A percentile compares a stretch with the other conserved stretches of the same genome.
Evolutionary conservation across 2,888 invertebrate genomes (phyloP).

Genomic region (Gortyna flavago): DNA sequence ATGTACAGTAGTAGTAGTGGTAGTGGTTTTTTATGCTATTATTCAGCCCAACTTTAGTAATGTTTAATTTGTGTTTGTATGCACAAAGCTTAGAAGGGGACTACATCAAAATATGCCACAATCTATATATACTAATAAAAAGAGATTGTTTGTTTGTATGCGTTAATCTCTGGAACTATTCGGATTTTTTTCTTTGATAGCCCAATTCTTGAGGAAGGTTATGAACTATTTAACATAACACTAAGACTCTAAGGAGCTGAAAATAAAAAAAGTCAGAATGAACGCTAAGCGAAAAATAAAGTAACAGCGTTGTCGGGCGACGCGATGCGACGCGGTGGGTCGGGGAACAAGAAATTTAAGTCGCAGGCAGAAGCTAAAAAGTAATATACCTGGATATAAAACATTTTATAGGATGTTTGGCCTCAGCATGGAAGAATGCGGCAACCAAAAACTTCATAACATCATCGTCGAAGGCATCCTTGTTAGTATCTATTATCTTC

Average conservation of each 20-base stretch:
- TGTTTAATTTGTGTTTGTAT: no score
- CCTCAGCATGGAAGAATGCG: constrained; percentile 78
- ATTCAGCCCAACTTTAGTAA: background rate
- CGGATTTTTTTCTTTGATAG: background rate
- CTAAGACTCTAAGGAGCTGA: background rate
- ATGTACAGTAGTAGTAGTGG: no score
- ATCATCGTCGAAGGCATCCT: constrained; percentile 51
- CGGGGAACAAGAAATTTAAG: background rate
- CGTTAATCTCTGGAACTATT: background rate
- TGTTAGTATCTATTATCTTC: constrained; percentile 66
- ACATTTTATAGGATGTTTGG: constrained; percentile 85
- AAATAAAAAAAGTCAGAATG: background rate
- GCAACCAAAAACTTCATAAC: constrained; percentile 74
- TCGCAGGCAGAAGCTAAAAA: background rate
- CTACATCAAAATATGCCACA: no score
- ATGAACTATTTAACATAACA: background rate
- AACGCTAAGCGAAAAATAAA: background rate
- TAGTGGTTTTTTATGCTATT: background rate
- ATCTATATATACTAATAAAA: no score
- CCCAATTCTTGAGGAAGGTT: background rate
- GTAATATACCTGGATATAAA: constrained; percentile 78
- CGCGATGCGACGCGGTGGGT: background rate
- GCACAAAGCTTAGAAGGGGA: no score
- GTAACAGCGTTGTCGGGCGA: background rate
- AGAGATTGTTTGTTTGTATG: background rate